A percentile compares a stretch with the other conserved stretches of the same genome.
phyloP scores from a whole-genome alignment of 2,113 vertebrate species.

The Corythornis madagascariensis region DNA sequence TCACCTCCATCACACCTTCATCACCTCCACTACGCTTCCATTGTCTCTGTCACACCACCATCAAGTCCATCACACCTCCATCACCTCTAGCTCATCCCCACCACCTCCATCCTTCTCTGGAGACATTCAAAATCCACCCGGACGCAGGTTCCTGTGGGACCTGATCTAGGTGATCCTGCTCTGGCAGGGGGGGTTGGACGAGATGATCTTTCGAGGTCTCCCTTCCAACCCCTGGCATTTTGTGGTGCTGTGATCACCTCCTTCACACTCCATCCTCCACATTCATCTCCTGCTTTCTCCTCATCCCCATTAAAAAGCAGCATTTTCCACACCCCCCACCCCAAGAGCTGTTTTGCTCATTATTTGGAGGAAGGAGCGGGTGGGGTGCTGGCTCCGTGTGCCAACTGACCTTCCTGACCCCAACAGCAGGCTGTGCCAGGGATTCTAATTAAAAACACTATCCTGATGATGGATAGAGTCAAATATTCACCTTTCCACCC shows the following conservation, averaged over 20 bases:
- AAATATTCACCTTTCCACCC: not conserved
- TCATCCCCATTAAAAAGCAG: rapidly evolving
- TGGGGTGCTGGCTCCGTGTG: rapidly evolving
- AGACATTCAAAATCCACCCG: too few species aligned
- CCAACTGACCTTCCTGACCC: rapidly evolving
- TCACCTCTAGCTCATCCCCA: too few species aligned
- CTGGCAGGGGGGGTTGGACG: too few species aligned
- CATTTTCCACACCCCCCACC: rapidly evolving
- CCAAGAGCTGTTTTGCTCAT: not conserved
- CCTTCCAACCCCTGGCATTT: too few species aligned
- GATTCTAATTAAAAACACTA: not conserved
- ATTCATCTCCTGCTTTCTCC: rapidly evolving
- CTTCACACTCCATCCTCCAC: too few species aligned
- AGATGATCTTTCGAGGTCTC: too few species aligned
- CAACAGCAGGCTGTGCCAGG: rapidly evolving
- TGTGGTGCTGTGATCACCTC: not conserved
- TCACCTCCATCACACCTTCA: not conserved
- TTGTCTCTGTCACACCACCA: too few species aligned
- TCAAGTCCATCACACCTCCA: not conserved
- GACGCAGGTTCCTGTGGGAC: too few species aligned
- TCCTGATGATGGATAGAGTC: not conserved
- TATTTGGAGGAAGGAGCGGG: not conserved
- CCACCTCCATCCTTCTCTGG: not conserved
- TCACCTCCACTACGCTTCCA: not conserved
- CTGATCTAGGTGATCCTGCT: too few species aligned